Base-by-base conservation (phyloP, 2,113 vertebrate genomes). In the Tilapia sparmanii region DNA sequence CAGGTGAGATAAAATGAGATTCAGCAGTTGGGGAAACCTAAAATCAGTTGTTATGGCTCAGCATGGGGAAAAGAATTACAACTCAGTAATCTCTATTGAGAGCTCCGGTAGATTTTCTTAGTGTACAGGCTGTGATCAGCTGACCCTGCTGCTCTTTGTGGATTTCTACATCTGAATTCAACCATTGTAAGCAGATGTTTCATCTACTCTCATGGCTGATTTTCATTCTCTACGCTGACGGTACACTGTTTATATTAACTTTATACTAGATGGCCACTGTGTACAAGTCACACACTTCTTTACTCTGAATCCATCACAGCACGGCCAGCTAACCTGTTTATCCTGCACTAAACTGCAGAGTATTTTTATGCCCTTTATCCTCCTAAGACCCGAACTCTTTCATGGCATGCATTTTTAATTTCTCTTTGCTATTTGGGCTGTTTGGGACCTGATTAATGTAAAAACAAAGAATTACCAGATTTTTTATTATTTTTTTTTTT, bases 251-350 rank as follows among this genome's bases (percentile, higher is more conserved):
- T 57, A 5, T 57, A 57, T 26, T 29, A 57, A 57, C 55, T 29
- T 57, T 57, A 57, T 5, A 57, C 24, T 29, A 29, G 4, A 57
- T 57, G 22, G 4, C 55, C 55, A 57, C 24, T 57, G 55, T 57
- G 55, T 57, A 57, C 55, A 26, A 57, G 54, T 15, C 12, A 57
- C 54, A 57, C 54, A 57, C 24, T 57, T 57, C 54, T 57, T 57
- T 57, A 26, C 7, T 26, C 54, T 57, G 54, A 57, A 57, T 47
- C 45, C 45, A 18, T 55, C 54, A 57, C 54, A 26, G 54, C 12
- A 57, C 54, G 0, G 24, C 54, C 54, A 57, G 54, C 54, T 15
- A 57, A 26, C 54, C 24, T 57, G 54, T 57, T 57, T 8, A 57
- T 57, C 22, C 54, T 57, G 4, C 7, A 57, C 24, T 57, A 26